Percentiles rank a stretch among this genome's conserved stretches.
Conservation (phyloP, 2,888 invertebrate species). For the Erebia aethiops region DNA sequence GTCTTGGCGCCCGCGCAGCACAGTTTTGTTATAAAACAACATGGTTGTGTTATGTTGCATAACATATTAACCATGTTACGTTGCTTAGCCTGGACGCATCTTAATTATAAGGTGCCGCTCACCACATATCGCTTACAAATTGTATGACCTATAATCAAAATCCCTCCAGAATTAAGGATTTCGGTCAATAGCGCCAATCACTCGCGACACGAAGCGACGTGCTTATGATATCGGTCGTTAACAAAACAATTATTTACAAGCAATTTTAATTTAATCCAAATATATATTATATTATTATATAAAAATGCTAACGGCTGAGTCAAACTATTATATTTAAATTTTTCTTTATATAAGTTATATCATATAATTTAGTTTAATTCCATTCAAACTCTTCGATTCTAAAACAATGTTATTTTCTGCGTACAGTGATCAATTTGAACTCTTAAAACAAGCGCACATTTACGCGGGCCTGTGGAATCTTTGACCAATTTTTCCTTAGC, state of each 20-base stretch:
- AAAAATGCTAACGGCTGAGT: slow-evolving; percentile 32
- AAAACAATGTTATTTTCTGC: slow-evolving; percentile 40
- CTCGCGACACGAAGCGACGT: slow-evolving; percentile 7
- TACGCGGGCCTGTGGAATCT: background rate
- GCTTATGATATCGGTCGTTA: slow-evolving; percentile 1
- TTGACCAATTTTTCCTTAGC: too few species aligned
- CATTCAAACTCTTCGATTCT: slow-evolving; percentile 47
- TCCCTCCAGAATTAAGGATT: background rate
- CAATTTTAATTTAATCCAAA: slow-evolving; percentile 25
- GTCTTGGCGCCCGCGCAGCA: too few species aligned
- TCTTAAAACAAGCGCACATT: slow-evolving; percentile 23
- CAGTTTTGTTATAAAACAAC: too few species aligned
- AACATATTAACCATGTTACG: too few species aligned
- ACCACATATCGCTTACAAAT: background rate
- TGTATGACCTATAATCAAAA: slow-evolving; percentile 11
- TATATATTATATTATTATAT: slow-evolving; percentile 20
- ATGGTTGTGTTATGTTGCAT: too few species aligned
- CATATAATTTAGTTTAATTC: slow-evolving; percentile 9
- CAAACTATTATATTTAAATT: slow-evolving; percentile 25
- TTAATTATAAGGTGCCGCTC: background rate
- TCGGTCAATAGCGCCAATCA: background rate
- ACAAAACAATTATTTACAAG: slow-evolving; percentile 25
- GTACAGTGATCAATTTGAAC: slow-evolving; percentile 41
- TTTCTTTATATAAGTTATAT: slow-evolving; percentile 20
- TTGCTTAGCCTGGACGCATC: too few species aligned